Evolutionary conservation across 1,140 invertebrate species (phyloP).

Genomic region (Drosophila repletoides): DNA sequence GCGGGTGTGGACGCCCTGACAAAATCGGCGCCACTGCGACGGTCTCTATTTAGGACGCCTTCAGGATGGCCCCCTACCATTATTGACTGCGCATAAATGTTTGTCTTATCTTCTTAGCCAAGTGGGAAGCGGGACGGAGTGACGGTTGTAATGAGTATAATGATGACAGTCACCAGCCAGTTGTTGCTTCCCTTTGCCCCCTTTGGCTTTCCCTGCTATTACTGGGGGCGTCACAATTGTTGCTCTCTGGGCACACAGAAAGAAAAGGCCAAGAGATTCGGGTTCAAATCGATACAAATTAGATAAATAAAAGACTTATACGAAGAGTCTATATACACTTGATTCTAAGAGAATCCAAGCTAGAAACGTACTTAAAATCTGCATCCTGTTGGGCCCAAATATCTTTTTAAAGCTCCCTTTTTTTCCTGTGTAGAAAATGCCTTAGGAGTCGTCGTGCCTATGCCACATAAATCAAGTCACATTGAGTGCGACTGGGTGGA

Average conservation of each 20-base stretch:
- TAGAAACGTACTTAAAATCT: too few species aligned
- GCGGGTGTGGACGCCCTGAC: constrained; percentile 5
- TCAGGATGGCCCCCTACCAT: constrained; percentile 15
- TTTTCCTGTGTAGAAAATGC: too few species aligned
- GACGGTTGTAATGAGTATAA: constrained; percentile 52
- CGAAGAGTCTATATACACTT: too few species aligned
- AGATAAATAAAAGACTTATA: too few species aligned
- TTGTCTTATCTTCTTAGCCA: constrained; percentile 10
- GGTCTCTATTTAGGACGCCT: constrained; percentile 24
- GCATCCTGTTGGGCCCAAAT: too few species aligned
- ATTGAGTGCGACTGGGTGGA: not conserved
- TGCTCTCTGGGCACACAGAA: constrained; percentile 21
- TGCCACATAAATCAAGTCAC: constrained; percentile 24
- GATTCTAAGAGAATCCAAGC: too few species aligned
- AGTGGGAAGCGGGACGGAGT: not conserved
- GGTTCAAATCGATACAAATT: too few species aligned
- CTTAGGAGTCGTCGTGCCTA: constrained; percentile 13
- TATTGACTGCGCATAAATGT: constrained; percentile 43
- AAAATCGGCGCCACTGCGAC: constrained; percentile 44
- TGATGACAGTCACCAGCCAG: constrained; percentile 59
- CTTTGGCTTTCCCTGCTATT: not conserved
- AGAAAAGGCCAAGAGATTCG: not conserved
- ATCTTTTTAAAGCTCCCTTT: too few species aligned
- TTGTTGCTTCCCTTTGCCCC: constrained; percentile 30
- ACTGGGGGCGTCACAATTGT: constrained; percentile 49